Base-by-base conservation (phyloP, 2,888 invertebrate genomes). In the Phania funesta region DNA sequence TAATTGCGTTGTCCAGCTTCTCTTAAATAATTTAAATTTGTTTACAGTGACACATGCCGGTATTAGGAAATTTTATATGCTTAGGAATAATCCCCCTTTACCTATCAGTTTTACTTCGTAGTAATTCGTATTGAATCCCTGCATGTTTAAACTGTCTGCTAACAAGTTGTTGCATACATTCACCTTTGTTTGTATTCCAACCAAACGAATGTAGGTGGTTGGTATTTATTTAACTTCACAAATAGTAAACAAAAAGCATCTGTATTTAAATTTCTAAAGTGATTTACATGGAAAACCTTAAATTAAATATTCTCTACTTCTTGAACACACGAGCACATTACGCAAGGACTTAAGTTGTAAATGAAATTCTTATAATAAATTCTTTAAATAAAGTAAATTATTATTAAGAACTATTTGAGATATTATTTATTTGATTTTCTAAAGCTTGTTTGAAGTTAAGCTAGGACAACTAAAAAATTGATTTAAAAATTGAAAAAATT, bases 161-260 rank as follows among this genome's bases (percentile, higher is more conserved):
- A 50, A 60, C 48, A 71, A 26, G 71, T 62, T 62, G 50, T 60
- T 73, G 24, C 22, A 62, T 71, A 29, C 20, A 60, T 71, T n/a
- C 16, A 29, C n/a, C n/a, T n/a, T n/a, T n/a, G n/a, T 60, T 60
- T 58, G 6, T 35, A 60, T 62, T 52, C 41, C 35, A 60, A 38
- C 29, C 4, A 38, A 46, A 70, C 22, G 44, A 4, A 20, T 58
- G 20, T n/a, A 16, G 32, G 16, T 54, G 16, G 32, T 24, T 48
- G 58, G 24, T 26, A 71, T 71, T 71, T 46, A 38, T 46, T 52
- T 38, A 18, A 38, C 24, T 7, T 24, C 38, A 24, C 4, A 48
- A 38, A 44, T 32, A 22, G 20, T n/a, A 56, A 68, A 68, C 18
- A 29, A 54, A 38, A 22, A 56, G 11, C 8, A 20, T 70, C 35